Percentiles rank a stretch among this genome's conserved stretches.
phyloP scores from a whole-genome alignment of 2,888 invertebrate species.

The Sceliomorpha sp. region DNA sequence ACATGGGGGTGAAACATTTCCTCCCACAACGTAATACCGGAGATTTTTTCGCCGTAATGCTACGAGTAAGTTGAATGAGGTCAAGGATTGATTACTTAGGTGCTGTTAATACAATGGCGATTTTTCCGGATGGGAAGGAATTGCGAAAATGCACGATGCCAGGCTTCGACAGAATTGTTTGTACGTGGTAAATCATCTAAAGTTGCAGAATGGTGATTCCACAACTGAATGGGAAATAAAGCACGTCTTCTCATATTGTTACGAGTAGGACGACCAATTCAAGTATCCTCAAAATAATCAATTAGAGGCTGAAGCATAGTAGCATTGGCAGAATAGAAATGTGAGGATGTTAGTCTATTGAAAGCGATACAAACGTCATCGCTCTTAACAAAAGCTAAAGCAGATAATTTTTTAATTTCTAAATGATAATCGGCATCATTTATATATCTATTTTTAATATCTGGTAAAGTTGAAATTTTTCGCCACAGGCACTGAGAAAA shows the following conservation, averaged over 20 bases:
- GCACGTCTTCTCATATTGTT: not conserved
- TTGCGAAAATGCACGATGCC: slow-evolving; percentile 4
- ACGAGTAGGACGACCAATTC: slow-evolving; percentile 5
- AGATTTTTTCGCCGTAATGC: no score
- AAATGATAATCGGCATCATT: slow-evolving; percentile 14
- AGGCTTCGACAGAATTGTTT: slow-evolving; percentile 2
- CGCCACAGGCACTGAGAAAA: slow-evolving; percentile 35
- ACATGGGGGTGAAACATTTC: no score
- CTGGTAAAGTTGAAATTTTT: slow-evolving; percentile 12
- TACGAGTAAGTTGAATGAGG: no score
- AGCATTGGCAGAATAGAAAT: no score
- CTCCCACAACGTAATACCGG: no score
- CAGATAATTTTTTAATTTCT: slow-evolving; percentile 23
- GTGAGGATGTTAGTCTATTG: not conserved
- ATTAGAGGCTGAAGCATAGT: no score
- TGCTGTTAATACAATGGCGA: no score
- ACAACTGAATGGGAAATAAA: not conserved
- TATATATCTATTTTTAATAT: slow-evolving; percentile 5
- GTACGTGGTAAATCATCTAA: slow-evolving; percentile 5
- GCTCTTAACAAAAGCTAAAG: slow-evolving; percentile 17
- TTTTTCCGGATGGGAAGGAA: no score
- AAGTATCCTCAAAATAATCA: slow-evolving; percentile 3
- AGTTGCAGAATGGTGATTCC: slow-evolving; percentile 4
- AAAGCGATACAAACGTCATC: slow-evolving; percentile 9
- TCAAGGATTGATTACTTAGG: no score